These are phyloP conservation scores for Riparia riparia DNA, from an alignment of 2,113 vertebrate species.

Conservation along the genomic window DNA sequence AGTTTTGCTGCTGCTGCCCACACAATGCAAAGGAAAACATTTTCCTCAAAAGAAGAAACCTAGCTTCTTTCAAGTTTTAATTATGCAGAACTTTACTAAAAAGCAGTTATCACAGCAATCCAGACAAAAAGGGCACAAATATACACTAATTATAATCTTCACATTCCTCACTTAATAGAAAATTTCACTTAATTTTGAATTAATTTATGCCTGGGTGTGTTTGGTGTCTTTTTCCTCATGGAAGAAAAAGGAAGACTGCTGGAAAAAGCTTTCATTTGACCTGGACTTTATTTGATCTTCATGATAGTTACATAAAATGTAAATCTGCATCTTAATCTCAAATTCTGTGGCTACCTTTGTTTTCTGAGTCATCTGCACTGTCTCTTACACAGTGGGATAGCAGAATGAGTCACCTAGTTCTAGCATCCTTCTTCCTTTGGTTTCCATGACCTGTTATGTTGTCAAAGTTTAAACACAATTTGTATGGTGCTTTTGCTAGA, in stretches of 20 bases:
- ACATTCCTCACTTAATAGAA: background rate
- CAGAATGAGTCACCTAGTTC: background rate
- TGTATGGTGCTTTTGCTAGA: background rate
- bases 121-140: conserved; percentile 11
- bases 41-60: background rate
- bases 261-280: background rate
- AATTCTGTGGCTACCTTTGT: background rate
- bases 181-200: background rate
- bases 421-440: background rate
- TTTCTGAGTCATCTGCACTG: background rate
- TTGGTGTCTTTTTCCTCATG: background rate
- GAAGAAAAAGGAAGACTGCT: background rate
- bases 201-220: background rate
- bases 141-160: background rate
- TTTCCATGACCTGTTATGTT: background rate
- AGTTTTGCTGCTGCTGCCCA: conserved; percentile 9
- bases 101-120: conserved; percentile 10
- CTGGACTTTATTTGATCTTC: background rate
- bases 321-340: background rate
- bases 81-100: conserved; percentile 39
- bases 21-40: conserved; percentile 46
- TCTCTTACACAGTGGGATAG: background rate
- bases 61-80: background rate
- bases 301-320: background rate
- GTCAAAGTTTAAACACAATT: background rate